Conservation (phyloP, 2,888 invertebrate species). For the Philereme transversata region DNA sequence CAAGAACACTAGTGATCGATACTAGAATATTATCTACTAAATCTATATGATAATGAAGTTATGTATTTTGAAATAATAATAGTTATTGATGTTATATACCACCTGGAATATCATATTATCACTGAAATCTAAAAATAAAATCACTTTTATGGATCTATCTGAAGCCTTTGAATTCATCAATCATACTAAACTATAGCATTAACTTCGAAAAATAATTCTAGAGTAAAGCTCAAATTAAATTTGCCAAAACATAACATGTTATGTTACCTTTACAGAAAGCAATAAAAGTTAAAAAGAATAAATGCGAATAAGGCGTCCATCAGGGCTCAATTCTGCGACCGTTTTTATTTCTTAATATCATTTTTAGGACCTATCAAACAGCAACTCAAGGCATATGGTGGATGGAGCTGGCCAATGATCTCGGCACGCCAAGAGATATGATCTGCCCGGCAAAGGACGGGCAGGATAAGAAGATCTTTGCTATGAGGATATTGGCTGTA, state of each 20-base stretch:
- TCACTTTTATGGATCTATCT: background rate
- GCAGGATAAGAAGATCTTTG: slow-evolving; percentile 85
- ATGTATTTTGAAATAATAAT: too few relatives aligned
- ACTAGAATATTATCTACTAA: too few relatives aligned
- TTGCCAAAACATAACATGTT: too few relatives aligned
- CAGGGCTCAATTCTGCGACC: slow-evolving; percentile 17
- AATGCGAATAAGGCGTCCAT: slow-evolving; percentile 3
- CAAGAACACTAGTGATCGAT: too few relatives aligned
- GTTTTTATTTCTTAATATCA: background rate
- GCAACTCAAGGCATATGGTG: slow-evolving; percentile 91
- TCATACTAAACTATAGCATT: background rate
- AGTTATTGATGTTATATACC: too few relatives aligned
- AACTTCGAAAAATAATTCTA: background rate
- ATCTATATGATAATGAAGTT: too few relatives aligned
- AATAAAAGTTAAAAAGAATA: background rate
- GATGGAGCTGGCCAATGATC: slow-evolving; percentile 88
- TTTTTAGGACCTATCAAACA: slow-evolving; percentile 86
- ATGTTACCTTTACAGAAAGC: too few relatives aligned
- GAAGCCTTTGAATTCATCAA: slow-evolving; percentile 5
- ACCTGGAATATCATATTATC: too few relatives aligned
- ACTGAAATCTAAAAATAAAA: too few relatives aligned
- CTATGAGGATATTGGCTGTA: slow-evolving; percentile 85
- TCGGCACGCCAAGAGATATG: slow-evolving; percentile 86
- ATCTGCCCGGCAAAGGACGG: slow-evolving; percentile 87
- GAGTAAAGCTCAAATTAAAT: too few relatives aligned